Conservation (phyloP, 2,888 invertebrate genomes). For the Thalpophila matura region DNA sequence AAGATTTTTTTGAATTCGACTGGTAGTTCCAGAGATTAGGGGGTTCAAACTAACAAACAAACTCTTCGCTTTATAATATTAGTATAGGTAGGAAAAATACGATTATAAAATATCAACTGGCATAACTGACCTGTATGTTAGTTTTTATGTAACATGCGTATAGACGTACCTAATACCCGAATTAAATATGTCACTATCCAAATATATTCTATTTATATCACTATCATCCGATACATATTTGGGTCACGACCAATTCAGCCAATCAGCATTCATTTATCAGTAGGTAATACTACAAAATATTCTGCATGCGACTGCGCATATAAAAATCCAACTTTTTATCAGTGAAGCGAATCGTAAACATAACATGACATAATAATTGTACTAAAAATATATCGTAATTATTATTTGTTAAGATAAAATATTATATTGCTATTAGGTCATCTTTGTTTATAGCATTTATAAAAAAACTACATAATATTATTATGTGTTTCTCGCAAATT, state of each 20-base stretch:
- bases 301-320: slow-evolving; percentile 12
- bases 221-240: slow-evolving; percentile 38
- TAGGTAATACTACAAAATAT: neutral
- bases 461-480: too few relatives aligned
- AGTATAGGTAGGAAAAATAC: too few relatives aligned
- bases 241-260: slow-evolving; percentile 43
- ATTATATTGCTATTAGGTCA: neutral
- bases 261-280: slow-evolving; percentile 25
- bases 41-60: too few relatives aligned
- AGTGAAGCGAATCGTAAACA: slow-evolving; percentile 12
- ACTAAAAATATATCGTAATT: slow-evolving; percentile 34
- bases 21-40: too few relatives aligned
- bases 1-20: too few relatives aligned
- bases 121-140: slow-evolving; percentile 5
- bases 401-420: slow-evolving; percentile 33
- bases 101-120: neutral
- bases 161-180: slow-evolving; percentile 9
- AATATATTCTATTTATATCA: slow-evolving; percentile 19
- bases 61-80: too few relatives aligned
- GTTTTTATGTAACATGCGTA: slow-evolving; percentile 1
- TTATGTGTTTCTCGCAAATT: neutral
- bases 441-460: too few relatives aligned
- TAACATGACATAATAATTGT: slow-evolving; percentile 51
- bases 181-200: slow-evolving; percentile 12
- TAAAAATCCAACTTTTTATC: slow-evolving; percentile 35